Percentiles rank a stretch among this genome's conserved stretches.
These are phyloP conservation scores for Listronotus oregonensis DNA, from an alignment of 1,140 invertebrate species.

Conservation along the genomic window DNA sequence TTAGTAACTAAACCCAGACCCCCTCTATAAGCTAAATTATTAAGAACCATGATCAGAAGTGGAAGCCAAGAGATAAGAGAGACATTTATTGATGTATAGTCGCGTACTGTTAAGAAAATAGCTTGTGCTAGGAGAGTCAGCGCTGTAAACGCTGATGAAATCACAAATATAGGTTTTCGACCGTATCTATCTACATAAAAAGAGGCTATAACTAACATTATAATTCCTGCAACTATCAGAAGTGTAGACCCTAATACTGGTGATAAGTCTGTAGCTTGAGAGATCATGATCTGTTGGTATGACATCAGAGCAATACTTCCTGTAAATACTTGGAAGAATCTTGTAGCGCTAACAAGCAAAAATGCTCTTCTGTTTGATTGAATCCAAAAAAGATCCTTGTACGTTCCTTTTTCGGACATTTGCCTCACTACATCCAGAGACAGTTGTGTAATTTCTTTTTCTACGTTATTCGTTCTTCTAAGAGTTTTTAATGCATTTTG, in stretches of 20 bases:
- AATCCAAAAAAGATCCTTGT: constrained; percentile 57
- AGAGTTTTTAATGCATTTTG: constrained; percentile 75
- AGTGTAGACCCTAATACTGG: constrained; percentile 56
- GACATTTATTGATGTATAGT: constrained; percentile 34
- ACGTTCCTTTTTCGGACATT: constrained; percentile 47
- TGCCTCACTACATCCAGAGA: constrained; percentile 56
- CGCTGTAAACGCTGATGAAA: constrained; percentile 33
- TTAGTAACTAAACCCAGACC: constrained; percentile 42
- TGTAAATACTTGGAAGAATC: constrained; percentile 65
- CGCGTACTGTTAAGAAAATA: constrained; percentile 40
- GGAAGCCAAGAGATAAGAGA: constrained; percentile 44
- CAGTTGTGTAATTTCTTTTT: constrained; percentile 76
- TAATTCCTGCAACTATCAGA: constrained; percentile 64
- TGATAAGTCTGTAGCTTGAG: constrained; percentile 53
- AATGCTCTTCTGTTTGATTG: constrained; percentile 58
- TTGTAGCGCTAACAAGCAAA: constrained; percentile 58
- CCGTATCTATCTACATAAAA: constrained; percentile 40
- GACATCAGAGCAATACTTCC: constrained; percentile 67
- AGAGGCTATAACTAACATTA: constrained; percentile 68
- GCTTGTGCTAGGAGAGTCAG: constrained; percentile 34
- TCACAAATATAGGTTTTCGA: constrained; percentile 38
- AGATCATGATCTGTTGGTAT: constrained; percentile 64
- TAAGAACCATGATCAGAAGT: constrained; percentile 42
- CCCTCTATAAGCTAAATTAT: constrained; percentile 38
- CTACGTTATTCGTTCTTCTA: constrained; percentile 75